These are phyloP conservation scores for Pluvialis apricaria DNA, from an alignment of 2,113 vertebrate genomes.

Conservation along the genomic window DNA sequence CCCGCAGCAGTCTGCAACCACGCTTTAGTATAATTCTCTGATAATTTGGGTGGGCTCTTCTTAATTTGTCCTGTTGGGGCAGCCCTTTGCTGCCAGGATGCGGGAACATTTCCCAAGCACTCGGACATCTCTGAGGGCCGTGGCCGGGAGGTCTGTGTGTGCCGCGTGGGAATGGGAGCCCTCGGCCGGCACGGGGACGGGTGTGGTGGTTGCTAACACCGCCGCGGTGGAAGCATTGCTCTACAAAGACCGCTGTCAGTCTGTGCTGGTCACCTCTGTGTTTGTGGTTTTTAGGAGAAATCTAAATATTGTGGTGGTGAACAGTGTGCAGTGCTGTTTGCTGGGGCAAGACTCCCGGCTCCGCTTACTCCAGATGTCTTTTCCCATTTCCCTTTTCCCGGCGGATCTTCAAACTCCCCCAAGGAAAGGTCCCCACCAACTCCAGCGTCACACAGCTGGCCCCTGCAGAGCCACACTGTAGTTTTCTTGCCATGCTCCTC, in stretches of 20 bases:
- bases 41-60: not conserved
- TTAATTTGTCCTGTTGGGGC: not conserved
- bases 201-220: fast-evolving
- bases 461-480: not conserved
- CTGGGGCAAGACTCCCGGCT: fast-evolving
- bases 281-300: not conserved
- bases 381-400: not conserved
- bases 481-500: not conserved
- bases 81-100: not conserved
- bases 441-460: not conserved
- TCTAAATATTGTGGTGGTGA: not conserved
- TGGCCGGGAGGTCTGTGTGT: not conserved
- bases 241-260: not conserved
- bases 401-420: not conserved
- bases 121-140: fast-evolving
- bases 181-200: not conserved
- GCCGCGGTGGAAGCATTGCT: not conserved
- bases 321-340: fast-evolving
- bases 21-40: not conserved
- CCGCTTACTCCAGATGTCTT: not conserved
- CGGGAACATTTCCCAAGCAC: not conserved
- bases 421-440: not conserved
- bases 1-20: not conserved
- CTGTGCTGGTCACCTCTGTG: fast-evolving
- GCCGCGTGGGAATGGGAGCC: not conserved